Base-by-base conservation (phyloP, 2,113 vertebrate species). In the Mellivora capensis region DNA sequence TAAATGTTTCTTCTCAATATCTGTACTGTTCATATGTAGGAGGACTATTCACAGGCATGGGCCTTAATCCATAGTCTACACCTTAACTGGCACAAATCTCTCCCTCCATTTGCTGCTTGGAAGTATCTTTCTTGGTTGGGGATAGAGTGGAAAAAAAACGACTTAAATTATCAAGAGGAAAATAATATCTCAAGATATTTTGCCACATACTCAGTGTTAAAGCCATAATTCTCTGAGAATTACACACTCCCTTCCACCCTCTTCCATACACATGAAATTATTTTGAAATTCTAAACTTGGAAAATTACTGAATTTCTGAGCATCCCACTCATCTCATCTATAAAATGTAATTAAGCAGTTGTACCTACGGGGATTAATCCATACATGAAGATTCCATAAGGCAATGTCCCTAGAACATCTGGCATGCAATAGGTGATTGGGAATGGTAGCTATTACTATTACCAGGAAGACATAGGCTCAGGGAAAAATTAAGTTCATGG, bases 231-330 rank as follows among this genome's bases (percentile, higher is more conserved):
- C 47, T 87, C 31, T 31, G 59, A 89, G 7, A 7, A 42, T 54
- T 92, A 25, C 11, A 47, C 6, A 10, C 4, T n/a, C 0, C 13
- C 17, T 18, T 25, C 42, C 14, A 39, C 1, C 2, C 17, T 3
- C 44, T 13, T 62, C 54, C 3, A 12, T 34, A 52, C 23, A 85
- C 0, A 14, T 12, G 20, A 39, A 83, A 25, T 21, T 90, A 64
- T 49, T 87, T 69, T 91, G 7, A 83, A 96, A 82, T 83, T 37
- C 79, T 80, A 61, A 83, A 69, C 25, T 91, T n/a, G 37, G 1
- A 0, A 86, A 72, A 67, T 61, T 59, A 74, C 47, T 95, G 81
- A 92, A 91, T 83, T 9, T 23, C 47, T 29, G 27, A 31, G 25
- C 81, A 2, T 11, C 21, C 54, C 57, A 69, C 1, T 67, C 23